Base-by-base conservation (phyloP, 2,113 vertebrate species). In the Oryzias melastigma region DNA sequence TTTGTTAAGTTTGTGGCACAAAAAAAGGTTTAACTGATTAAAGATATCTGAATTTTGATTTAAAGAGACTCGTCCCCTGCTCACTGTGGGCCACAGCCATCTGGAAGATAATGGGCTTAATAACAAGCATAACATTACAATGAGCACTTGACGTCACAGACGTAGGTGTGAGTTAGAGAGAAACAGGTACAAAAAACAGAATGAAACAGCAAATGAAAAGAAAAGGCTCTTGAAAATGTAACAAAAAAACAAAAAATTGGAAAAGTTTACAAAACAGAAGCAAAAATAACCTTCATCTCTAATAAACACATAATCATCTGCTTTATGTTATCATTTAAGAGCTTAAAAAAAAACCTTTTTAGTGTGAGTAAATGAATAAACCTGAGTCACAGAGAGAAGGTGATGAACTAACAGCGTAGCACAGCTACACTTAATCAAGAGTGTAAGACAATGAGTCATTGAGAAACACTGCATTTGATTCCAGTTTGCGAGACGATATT, bases 21-120 rank as follows among this genome's bases (percentile, higher is more conserved):
- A 2, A 57, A 17, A 66, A 5, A 12, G 10, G 29, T 75, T 50
- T 8, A 25, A 62, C 24, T 49, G n/a, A 67, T 19, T 22, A 53
- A 68, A 58, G 15, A 58, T n/a, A n/a, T 69, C 63, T 70, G 69
- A 25, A 78, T 75, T 60, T 52, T 20, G 61, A 77, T 75, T 81
- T 40, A 79, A 70, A 72, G 52, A 73, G 44, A 27, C 52, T 29
- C 27, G 10, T 43, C 29, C 56, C 62, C 43, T 57, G 58, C 57
- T 71, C 58, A 60, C 25, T 13, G 2, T 17, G 51, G 49, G 52
- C 45, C 58, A 64, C 46, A 69, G 49, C 51, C 42, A 35, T 65
- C 29, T 0, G 7, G 54, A 24, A 58, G 70, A 79, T 78, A 78
- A 83, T 68, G 12, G 67, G 57, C 46, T 14, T 49, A 56, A 52